Percentiles rank a stretch among this genome's conserved stretches.
These are phyloP conservation scores for Eupristina koningsbergeri DNA, from an alignment of 1,140 invertebrate genomes.

Conservation along the genomic window DNA sequence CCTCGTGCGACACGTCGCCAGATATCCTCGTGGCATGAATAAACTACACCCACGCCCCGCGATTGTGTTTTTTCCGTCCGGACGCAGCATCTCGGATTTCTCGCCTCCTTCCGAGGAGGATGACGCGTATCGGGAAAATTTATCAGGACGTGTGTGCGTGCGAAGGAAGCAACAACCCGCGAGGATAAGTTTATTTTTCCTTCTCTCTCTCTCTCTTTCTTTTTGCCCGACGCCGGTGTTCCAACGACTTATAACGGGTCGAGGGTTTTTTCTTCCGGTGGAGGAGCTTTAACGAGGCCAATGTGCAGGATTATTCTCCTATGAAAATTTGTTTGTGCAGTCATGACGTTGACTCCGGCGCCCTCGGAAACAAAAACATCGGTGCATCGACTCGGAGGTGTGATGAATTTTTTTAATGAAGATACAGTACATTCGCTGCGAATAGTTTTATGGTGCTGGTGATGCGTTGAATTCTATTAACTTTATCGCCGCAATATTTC, in stretches of 20 bases:
- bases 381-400: neutral
- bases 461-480: neutral
- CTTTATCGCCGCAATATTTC: neutral
- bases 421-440: neutral
- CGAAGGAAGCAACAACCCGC: slow-evolving; percentile 24
- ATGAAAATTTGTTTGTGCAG: neutral
- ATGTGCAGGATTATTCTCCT: neutral
- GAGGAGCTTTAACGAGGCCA: neutral
- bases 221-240: no score
- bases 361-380: neutral
- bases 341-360: neutral
- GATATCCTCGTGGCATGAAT: slow-evolving; percentile 47
- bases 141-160: neutral
- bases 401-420: neutral
- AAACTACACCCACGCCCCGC: slow-evolving; percentile 12
- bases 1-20: neutral
- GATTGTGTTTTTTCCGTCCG: slow-evolving; percentile 28
- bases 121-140: slow-evolving; percentile 15
- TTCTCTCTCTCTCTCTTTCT: no score
- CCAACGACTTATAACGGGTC: neutral
- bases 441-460: neutral
- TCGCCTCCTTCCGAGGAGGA: neutral
- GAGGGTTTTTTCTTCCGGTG: neutral
- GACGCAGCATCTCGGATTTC: slow-evolving; percentile 25
- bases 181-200: neutral